These are phyloP conservation scores for Pammene fasciana DNA, from an alignment of 2,888 invertebrate species.

Conservation along the genomic window DNA sequence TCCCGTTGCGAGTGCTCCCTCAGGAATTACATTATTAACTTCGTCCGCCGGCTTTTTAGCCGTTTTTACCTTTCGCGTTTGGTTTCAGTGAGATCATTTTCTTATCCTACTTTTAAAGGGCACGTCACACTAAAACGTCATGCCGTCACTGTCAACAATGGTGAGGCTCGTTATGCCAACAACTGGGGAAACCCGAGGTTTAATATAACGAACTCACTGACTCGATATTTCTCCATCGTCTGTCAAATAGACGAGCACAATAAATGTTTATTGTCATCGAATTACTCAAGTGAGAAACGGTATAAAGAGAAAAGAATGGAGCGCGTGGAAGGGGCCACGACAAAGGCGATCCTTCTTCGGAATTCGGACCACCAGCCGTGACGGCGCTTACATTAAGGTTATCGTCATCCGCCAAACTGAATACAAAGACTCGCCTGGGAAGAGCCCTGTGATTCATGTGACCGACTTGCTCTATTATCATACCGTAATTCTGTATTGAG, in stretches of 20 bases:
- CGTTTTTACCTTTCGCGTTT: constrained; percentile 66
- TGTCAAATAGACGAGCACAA: constrained; percentile 80
- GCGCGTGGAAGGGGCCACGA: constrained; percentile 77
- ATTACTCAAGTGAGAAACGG: constrained; percentile 82
- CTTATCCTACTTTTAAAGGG: constrained; percentile 55
- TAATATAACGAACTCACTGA: constrained; percentile 73
- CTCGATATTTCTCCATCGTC: constrained; percentile 78
- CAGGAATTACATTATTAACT: constrained; percentile 51
- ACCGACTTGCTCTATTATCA: constrained; percentile 70
- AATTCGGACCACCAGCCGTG: constrained; percentile 77
- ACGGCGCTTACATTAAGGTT: constrained; percentile 83
- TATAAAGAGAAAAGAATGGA: constrained; percentile 80
- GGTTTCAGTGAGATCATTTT: constrained; percentile 61
- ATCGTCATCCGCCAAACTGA: constrained; percentile 81
- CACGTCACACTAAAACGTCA: constrained; percentile 33
- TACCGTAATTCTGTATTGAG: constrained; percentile 67
- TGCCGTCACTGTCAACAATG: constrained; percentile 55
- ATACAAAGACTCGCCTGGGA: constrained; percentile 74
- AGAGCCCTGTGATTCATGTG: constrained; percentile 77
- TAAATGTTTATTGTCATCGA: constrained; percentile 82
- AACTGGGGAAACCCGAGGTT: constrained; percentile 50
- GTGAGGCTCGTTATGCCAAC: constrained; percentile 63
- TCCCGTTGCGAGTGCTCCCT: constrained; percentile 56
- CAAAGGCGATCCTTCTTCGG: constrained; percentile 81
- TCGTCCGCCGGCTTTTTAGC: constrained; percentile 56